Evolutionary conservation across 1,140 invertebrate species (phyloP), one percentile per base, ranked within the genome.

Genomic region (Melipona quadrifasciata): DNA sequence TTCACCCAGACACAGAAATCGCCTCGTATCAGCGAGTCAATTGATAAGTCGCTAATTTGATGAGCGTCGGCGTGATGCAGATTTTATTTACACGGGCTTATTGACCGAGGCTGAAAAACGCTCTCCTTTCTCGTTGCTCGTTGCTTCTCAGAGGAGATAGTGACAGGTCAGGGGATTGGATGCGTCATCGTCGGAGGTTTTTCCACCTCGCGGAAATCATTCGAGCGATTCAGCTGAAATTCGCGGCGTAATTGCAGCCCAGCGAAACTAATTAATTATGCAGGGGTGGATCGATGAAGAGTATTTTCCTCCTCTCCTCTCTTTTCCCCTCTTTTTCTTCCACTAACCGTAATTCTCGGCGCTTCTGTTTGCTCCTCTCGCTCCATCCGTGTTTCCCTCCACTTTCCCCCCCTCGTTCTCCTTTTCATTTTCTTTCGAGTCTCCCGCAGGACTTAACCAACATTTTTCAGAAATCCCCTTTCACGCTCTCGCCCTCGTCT

Each of bases 231-330:
- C 64, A 61, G 68, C 73, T 64, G 86, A 82, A 72, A 88, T 85
- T 47, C 86, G 79, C 76, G 72, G 57, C 70, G 87, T 89, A 89
- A 89, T 89, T 89, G 88, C 80, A 70, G 80, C 70, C 74, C 80
- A 39, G 77, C 76, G 80, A 89, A 89, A 88, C 84, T 89, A 82
- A 89, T 89, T 89, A 89, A 89, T 89, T 89, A 89, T 88, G 87
- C 87, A 85, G 73, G 87, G 71, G 80, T 64, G 84, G 61, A 83
- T 88, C 80, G 75, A 68, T 65, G 68, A 64, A 85, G 82, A 64
- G 76, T 27, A 68, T 39, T 68, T 85, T 78, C 58, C 31, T 55
- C 12, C 14, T 27, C 68, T 85, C 74, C 27, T 61, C 72, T 47
- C 80, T 78, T 11, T 55, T 57, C 17, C 47, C 21, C 80, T 17